phyloP scores from a whole-genome alignment of 2,113 vertebrate species.

The Thomomys bottae region DNA sequence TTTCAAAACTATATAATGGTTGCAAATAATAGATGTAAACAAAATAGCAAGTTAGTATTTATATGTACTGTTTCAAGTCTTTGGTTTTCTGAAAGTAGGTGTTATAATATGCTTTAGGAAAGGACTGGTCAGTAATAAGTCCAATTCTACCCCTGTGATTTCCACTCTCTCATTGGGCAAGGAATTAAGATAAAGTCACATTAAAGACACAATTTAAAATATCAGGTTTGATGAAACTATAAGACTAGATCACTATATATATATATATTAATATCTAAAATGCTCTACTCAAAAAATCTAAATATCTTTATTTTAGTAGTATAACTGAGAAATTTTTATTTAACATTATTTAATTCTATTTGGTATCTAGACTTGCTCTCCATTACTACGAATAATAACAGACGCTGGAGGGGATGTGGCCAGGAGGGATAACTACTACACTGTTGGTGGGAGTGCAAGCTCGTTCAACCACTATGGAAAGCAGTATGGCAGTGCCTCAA shows the following conservation, averaged over 20 bases:
- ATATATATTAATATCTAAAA: slow-evolving; percentile 21
- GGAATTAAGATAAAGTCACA: neutral
- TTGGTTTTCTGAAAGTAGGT: neutral
- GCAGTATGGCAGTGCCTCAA: no score
- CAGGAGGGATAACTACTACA: no score
- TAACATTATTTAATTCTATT: slow-evolving; percentile 65
- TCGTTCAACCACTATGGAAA: no score
- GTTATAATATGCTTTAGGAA: neutral
- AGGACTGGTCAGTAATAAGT: neutral
- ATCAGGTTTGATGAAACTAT: neutral
- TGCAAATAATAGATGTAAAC: neutral
- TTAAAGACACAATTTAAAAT: neutral
- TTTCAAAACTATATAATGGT: neutral
- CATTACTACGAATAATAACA: no score
- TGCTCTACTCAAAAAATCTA: neutral
- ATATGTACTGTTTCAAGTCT: neutral
- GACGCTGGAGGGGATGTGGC: no score
- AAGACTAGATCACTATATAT: neutral
- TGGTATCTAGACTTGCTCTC: slow-evolving; percentile 58
- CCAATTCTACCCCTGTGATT: neutral
- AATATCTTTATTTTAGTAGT: neutral
- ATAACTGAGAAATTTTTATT: slow-evolving; percentile 18
- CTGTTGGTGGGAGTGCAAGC: no score
- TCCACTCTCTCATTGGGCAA: neutral
- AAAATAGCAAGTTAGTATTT: neutral